A percentile compares a stretch with the other conserved stretches of the same genome.
Evolutionary conservation across 2,797 vertebrate genomes (phyloP).

Genomic region (Anisognathus igniventris): DNA sequence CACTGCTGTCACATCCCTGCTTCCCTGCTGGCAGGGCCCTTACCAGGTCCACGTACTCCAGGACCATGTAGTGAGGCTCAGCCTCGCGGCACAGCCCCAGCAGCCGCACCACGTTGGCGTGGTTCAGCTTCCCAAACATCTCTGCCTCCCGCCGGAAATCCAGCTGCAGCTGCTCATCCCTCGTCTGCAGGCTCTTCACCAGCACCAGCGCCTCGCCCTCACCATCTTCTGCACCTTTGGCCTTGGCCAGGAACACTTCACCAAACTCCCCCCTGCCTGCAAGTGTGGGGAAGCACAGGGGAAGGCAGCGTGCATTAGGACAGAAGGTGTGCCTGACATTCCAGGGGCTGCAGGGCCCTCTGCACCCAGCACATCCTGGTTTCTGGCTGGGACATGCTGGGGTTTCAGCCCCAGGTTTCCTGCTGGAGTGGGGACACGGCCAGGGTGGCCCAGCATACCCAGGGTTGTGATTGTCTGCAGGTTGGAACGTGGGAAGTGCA

Average conservation of each 20-base stretch:
- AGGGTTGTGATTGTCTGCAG: conserved; percentile 93
- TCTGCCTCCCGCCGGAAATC: conserved; percentile 92
- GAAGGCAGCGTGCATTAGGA: background rate
- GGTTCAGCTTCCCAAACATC: conserved; percentile 94
- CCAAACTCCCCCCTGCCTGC: conserved; percentile 95
- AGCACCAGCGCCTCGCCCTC: conserved; percentile 88
- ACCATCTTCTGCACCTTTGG: conserved; percentile 82
- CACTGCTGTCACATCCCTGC: too few relatives aligned
- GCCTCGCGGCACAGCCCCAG: conserved; percentile 89
- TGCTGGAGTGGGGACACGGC: background rate
- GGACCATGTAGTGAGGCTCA: conserved; percentile 92
- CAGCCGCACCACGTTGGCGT: conserved; percentile 86
- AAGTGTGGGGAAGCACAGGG: background rate
- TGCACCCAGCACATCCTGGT: background rate
- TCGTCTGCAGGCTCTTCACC: conserved; percentile 91
- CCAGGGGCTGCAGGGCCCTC: background rate
- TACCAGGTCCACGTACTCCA: conserved; percentile 98
- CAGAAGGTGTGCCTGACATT: background rate
- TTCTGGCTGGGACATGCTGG: background rate
- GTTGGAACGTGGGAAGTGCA: conserved; percentile 86
- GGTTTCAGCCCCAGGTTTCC: background rate
- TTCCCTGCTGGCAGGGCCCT: background rate
- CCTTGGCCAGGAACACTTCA: conserved; percentile 94
- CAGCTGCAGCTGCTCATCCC: conserved; percentile 88
- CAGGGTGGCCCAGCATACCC: conserved; percentile 72